These are phyloP conservation scores for Oceanites oceanicus DNA, from an alignment of 2,113 vertebrate genomes.

Conservation along the genomic window DNA sequence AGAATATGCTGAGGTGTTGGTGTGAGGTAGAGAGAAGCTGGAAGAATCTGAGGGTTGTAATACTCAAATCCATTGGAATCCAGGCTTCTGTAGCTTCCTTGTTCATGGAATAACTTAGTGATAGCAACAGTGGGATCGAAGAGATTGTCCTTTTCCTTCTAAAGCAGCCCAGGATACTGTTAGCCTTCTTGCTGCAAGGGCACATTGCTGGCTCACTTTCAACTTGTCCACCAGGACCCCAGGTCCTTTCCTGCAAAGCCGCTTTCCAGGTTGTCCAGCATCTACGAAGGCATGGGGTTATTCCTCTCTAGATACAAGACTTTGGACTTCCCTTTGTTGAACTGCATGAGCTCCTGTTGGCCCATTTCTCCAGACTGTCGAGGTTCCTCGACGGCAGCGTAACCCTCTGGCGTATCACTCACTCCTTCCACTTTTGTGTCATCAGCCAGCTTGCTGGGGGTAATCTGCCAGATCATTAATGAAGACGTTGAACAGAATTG, in stretches of 20 bases:
- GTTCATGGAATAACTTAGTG: background rate
- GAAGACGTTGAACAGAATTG: background rate
- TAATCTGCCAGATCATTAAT: accelerated
- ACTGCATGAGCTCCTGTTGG: background rate
- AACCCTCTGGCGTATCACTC: background rate
- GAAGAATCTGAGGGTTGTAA: background rate
- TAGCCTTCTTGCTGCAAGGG: background rate
- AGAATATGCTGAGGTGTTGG: background rate
- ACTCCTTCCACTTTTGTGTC: background rate
- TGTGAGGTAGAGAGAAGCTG: background rate
- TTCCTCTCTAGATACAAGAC: background rate
- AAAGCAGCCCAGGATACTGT: background rate
- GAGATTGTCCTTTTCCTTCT: background rate
- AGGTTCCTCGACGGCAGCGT: background rate
- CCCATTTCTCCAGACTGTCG: background rate
- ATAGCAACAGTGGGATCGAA: background rate
- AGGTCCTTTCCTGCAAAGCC: background rate
- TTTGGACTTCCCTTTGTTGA: background rate
- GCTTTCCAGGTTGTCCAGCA: background rate
- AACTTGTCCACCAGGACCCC: background rate
- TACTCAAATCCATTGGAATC: background rate
- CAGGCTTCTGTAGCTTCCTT: background rate
- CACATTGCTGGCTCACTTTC: accelerated
- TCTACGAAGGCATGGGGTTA: background rate
- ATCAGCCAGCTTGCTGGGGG: background rate